Conservation (phyloP, 2,113 vertebrate genomes). For the Indri indri region DNA sequence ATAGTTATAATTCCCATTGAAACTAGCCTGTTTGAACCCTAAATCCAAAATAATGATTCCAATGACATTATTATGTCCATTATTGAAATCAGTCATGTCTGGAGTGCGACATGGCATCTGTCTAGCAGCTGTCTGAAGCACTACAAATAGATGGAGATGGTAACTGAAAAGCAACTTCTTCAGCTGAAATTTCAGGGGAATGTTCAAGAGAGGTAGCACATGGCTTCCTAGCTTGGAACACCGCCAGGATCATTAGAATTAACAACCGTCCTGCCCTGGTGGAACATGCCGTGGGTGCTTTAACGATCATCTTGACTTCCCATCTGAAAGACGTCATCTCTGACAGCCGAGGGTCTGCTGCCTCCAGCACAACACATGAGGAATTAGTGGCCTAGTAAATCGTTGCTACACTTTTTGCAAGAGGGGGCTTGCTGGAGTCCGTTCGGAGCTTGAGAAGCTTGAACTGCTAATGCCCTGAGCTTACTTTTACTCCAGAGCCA, state of each 20-base stretch:
- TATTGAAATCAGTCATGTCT: conserved; percentile 79
- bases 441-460: background rate
- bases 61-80: background rate
- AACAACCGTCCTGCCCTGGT: background rate
- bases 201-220: conserved; percentile 34
- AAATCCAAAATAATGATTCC: conserved; percentile 68
- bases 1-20: background rate
- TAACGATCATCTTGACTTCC: conserved; percentile 33
- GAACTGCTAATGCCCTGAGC: background rate
- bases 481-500: background rate
- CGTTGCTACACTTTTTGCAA: background rate
- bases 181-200: conserved; percentile 76
- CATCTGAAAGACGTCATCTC: conserved; percentile 60
- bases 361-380: background rate
- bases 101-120: conserved; percentile 73
- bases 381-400: conserved; percentile 7
- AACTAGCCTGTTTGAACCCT: background rate
- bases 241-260: background rate
- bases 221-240: background rate
- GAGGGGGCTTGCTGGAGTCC: background rate
- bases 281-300: background rate
- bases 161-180: conserved; percentile 76
- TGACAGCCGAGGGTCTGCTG: conserved; percentile 5
- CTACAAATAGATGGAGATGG: conserved; percentile 73
- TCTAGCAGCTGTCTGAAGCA: conserved; percentile 77